These are phyloP conservation scores for Pipa parva DNA, from an alignment of 2,113 vertebrate species.

Conservation along the genomic window DNA sequence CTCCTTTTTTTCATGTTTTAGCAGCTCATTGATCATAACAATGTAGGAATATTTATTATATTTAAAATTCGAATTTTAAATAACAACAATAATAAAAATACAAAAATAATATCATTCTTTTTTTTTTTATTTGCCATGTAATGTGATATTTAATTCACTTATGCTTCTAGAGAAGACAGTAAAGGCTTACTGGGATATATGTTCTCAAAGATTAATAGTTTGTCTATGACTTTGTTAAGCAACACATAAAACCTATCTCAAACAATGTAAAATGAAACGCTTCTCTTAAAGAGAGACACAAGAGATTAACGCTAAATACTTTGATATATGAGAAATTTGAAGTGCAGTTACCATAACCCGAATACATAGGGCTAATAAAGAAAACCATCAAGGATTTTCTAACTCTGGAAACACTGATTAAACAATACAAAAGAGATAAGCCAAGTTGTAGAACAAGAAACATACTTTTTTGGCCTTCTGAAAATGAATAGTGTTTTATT, in stretches of 20 bases:
- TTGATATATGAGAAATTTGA: slow-evolving; percentile 43
- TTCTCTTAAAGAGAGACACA: slow-evolving; percentile 36
- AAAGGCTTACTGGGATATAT: slow-evolving; percentile 7
- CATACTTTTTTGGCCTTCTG: slow-evolving; percentile 12
- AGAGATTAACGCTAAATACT: slow-evolving; percentile 39
- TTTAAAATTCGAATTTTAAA: no score
- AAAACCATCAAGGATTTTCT: slow-evolving; percentile 11
- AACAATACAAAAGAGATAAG: not conserved
- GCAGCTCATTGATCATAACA: no score
- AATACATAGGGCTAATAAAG: slow-evolving; percentile 17
- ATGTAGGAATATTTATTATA: no score
- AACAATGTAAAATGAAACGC: slow-evolving; percentile 40
- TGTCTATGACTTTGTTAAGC: slow-evolving; percentile 37
- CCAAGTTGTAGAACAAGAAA: not conserved
- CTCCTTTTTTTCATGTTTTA: no score
- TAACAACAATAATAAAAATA: no score
- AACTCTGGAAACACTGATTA: slow-evolving; percentile 20
- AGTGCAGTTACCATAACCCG: slow-evolving; percentile 16
- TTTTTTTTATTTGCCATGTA: no score
- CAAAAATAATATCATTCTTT: no score
- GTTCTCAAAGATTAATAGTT: slow-evolving; percentile 29
- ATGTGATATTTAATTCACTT: no score
- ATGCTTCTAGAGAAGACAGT: slow-evolving; percentile 24
- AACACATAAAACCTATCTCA: slow-evolving; percentile 37
- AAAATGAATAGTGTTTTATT: slow-evolving; percentile 20